Conservation (phyloP, 2,113 vertebrate genomes). For the Ciconia maguari region DNA sequence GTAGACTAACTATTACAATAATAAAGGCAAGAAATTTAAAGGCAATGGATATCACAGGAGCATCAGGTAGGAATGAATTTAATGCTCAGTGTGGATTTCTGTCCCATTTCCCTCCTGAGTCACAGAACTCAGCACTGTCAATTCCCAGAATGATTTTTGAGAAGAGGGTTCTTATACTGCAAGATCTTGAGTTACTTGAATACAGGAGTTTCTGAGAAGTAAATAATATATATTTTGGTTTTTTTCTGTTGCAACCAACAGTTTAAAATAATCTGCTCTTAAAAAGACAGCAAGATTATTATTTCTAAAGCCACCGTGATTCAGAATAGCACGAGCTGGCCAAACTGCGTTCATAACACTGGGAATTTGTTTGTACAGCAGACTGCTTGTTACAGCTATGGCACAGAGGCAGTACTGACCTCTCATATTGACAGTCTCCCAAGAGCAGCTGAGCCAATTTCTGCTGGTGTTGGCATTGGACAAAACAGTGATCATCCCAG, state of each 20-base stretch:
- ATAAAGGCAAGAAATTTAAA: conserved; percentile 98
- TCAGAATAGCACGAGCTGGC: not conserved
- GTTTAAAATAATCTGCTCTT: not conserved
- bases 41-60: conserved; percentile 99
- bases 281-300: not conserved
- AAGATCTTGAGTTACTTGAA: not conserved
- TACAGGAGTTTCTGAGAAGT: not conserved
- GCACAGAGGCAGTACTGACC: not conserved
- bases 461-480: not conserved
- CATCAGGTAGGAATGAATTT: conserved; percentile 84
- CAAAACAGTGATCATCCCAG: not conserved
- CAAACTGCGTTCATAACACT: not conserved
- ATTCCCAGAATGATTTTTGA: not conserved
- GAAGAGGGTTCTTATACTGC: not conserved
- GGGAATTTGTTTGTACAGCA: not conserved
- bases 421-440: not conserved
- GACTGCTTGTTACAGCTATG: not conserved
- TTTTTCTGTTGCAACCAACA: not conserved
- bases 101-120: not conserved
- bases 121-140: not conserved
- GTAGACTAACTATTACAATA: conserved; percentile 95
- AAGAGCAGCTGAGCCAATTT: not conserved
- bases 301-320: not conserved
- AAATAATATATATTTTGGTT: not conserved
- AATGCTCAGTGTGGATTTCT: not conserved